Evolutionary conservation across 2,113 vertebrate genomes (phyloP).

Genomic region (Corydoras maculifer): DNA sequence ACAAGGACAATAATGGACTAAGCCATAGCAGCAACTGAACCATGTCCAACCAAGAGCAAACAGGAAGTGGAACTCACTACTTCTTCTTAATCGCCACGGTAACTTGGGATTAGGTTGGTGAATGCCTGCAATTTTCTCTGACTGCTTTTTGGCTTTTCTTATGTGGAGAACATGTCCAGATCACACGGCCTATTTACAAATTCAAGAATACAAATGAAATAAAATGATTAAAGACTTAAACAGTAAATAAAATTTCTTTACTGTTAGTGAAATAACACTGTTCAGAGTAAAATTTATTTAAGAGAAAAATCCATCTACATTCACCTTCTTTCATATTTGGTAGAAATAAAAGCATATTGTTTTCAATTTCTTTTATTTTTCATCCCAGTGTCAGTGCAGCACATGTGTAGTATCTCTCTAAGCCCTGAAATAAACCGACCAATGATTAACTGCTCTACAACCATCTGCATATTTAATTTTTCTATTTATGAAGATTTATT

Average conservation of each 20-base stretch:
- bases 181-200: slow-evolving; percentile 56
- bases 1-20: slow-evolving; percentile 69
- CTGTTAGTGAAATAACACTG: slow-evolving; percentile 83
- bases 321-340: slow-evolving; percentile 77
- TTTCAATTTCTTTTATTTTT: slow-evolving; percentile 36
- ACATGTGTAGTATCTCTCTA: slow-evolving; percentile 77
- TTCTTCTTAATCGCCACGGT: slow-evolving; percentile 58
- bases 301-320: slow-evolving; percentile 32
- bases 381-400: slow-evolving; percentile 81
- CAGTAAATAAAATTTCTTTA: slow-evolving; percentile 75
- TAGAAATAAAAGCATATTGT: slow-evolving; percentile 75
- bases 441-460: slow-evolving; percentile 74
- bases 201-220: not conserved
- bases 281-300: slow-evolving; percentile 60
- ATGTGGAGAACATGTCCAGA: slow-evolving; percentile 51
- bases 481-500: slow-evolving; percentile 86
- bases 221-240: slow-evolving; percentile 44
- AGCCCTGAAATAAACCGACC: slow-evolving; percentile 61
- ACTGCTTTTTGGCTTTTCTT: slow-evolving; percentile 56
- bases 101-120: slow-evolving; percentile 59
- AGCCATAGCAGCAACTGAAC: slow-evolving; percentile 81
- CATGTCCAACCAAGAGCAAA: slow-evolving; percentile 47
- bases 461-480: slow-evolving; percentile 88
- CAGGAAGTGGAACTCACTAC: slow-evolving; percentile 56
- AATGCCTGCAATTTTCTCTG: slow-evolving; percentile 47